Conservation (phyloP, 2,113 vertebrate species). For the Melanotaenia duboulayi region DNA sequence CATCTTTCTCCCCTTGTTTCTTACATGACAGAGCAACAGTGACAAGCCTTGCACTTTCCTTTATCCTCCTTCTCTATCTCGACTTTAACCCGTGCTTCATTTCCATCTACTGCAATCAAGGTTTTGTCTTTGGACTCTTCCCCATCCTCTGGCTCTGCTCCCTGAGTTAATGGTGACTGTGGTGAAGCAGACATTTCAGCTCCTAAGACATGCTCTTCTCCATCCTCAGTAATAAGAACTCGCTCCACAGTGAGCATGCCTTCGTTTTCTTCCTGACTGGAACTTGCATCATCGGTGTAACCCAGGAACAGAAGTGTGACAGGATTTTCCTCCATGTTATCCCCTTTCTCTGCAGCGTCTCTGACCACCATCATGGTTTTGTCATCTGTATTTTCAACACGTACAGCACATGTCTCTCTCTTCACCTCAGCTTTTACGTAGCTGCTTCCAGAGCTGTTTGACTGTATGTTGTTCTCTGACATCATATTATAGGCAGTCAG, state of each 20-base stretch:
- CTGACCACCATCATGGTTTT: neutral
- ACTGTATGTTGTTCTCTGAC: neutral
- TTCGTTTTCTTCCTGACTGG: slow-evolving; percentile 31
- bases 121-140: slow-evolving; percentile 19
- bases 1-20: neutral
- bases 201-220: slow-evolving; percentile 53
- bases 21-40: slow-evolving; percentile 81
- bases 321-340: slow-evolving; percentile 53
- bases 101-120: slow-evolving; percentile 59
- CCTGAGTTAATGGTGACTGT: neutral
- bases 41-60: slow-evolving; percentile 70
- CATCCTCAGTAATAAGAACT: slow-evolving; percentile 73
- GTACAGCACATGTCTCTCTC: slow-evolving; percentile 1
- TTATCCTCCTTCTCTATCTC: slow-evolving; percentile 22
- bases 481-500: neutral
- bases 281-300: slow-evolving; percentile 48
- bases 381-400: neutral
- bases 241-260: slow-evolving; percentile 71
- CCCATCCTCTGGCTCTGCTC: neutral
- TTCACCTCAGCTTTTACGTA: neutral
- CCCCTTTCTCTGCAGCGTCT: slow-evolving; percentile 17
- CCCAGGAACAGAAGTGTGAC: slow-evolving; percentile 78
- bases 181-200: slow-evolving; percentile 1
- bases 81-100: slow-evolving; percentile 17
- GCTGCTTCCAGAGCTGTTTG: neutral